Conservation (phyloP, 2,888 invertebrate genomes). For the Drosophila nr. perissopoda region DNA sequence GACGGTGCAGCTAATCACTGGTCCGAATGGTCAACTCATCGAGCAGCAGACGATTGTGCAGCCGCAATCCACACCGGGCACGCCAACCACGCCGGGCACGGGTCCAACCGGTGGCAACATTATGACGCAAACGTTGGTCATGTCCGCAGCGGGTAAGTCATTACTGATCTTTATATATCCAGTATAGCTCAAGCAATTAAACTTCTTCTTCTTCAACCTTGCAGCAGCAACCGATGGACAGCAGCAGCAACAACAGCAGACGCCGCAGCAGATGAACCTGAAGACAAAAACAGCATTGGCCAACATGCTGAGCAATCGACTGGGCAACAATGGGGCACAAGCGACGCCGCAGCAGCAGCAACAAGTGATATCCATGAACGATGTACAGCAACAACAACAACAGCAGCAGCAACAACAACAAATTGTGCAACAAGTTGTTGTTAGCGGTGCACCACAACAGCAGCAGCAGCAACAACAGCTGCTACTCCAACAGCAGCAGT, state of each 20-base stretch:
- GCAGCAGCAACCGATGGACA: conserved; percentile 71
- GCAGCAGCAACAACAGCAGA: conserved; percentile 86
- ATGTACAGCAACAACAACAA: conserved; percentile 61
- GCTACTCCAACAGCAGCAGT: conserved; percentile 54
- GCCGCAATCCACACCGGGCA: conserved; percentile 56
- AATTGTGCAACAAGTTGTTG: conserved; percentile 81
- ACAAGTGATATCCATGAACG: conserved; percentile 60
- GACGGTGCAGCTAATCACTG: conserved; percentile 82
- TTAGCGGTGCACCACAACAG: conserved; percentile 62
- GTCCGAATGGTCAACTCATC: conserved; percentile 70
- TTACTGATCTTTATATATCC: neutral
- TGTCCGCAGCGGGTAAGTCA: conserved; percentile 62
- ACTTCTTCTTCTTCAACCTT: neutral
- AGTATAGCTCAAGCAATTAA: neutral
- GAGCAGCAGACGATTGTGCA: conserved; percentile 78
- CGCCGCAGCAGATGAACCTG: conserved; percentile 88
- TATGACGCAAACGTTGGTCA: conserved; percentile 78
- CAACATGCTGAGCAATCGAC: conserved; percentile 94
- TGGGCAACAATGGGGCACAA: conserved; percentile 86
- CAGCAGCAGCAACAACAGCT: conserved; percentile 66
- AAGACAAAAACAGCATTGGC: conserved; percentile 98
- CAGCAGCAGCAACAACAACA: conserved; percentile 58
- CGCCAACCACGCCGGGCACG: conserved; percentile 62
- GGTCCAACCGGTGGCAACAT: conserved; percentile 54
- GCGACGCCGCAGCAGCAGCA: conserved; percentile 59